Evolutionary conservation across 2,113 vertebrate genomes (phyloP), one percentile per base, ranked within the genome.

Genomic region (Pipa parva): DNA sequence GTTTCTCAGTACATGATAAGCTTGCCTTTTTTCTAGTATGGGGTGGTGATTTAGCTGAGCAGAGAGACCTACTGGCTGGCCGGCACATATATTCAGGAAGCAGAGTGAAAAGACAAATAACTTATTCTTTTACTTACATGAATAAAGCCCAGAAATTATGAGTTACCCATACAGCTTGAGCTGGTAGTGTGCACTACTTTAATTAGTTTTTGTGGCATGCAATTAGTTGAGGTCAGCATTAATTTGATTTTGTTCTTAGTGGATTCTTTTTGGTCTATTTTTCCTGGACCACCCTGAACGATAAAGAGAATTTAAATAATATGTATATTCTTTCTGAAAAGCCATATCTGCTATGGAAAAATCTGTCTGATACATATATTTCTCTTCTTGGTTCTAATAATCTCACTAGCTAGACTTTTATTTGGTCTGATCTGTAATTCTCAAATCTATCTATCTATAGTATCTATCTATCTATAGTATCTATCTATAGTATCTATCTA

Each of bases 171-270:
- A 87, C 87, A 80, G 78, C 71, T 76, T 72, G 66, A 84, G 85
- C 85, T 91, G 85, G 90, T 81, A 80, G 84, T 86, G 78, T 80
- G 74, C 72, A 81, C 80, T 21, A 26, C 21, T 80, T 83, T 88
- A 90, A 93, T 91, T 90, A 85, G 83, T 87, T 83, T 83, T 83
- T 73, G 87, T 91, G 88, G 83, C 86, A 89, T 84, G 82, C 87
- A 89, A 87, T 88, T 80, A 85, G 82, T 78, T 54, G 75, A 76
- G 90, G 91, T 92, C 90, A 91, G 86, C 84, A 89, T 89, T 93
- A 93, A 93, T 92, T 91, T 84, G 89, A 92, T 92, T 92, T 89
- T 89, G 91, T 89, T 89, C 86, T 80, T 88, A 87, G 82, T 80
- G 82, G 82, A 83, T 81, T 82, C 85, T 83, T 81, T 73, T 78